Percentiles rank a stretch among this genome's conserved stretches.
Evolutionary conservation across 2,113 vertebrate genomes (phyloP).

Genomic region (Trematocara marginatum): DNA sequence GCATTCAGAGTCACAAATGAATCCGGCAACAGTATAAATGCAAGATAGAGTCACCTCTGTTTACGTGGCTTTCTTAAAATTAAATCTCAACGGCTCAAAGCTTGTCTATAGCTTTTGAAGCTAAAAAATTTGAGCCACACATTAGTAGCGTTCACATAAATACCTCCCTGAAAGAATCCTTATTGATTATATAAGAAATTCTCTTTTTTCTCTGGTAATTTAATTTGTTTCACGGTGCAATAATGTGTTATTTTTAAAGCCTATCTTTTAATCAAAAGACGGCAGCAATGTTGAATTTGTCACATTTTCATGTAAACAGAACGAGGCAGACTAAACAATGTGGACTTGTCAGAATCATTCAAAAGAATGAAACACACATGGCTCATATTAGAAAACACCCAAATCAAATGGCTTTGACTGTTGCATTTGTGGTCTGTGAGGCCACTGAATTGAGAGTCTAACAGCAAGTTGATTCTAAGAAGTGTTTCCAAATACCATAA

Average conservation of each 20-base stretch:
- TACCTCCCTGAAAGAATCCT: neutral
- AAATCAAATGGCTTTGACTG: conserved; percentile 8
- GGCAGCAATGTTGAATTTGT: conserved; percentile 59
- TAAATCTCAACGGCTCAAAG: neutral
- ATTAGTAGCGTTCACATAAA: neutral
- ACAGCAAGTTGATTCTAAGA: neutral
- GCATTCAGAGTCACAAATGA: conserved; percentile 22
- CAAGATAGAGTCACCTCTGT: neutral
- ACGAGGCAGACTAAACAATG: conserved; percentile 63
- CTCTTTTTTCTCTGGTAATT: conserved; percentile 37
- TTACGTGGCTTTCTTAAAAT: neutral
- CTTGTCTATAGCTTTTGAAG: neutral
- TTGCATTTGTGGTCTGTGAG: neutral
- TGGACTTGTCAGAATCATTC: conserved; percentile 48
- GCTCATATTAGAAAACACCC: conserved; percentile 33
- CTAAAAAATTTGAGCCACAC: neutral
- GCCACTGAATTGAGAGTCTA: neutral
- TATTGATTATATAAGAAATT: conserved; percentile 8
- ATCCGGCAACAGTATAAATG: neutral
- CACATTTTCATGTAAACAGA: conserved; percentile 62
- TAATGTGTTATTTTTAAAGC: conserved; percentile 49
- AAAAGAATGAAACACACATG: conserved; percentile 36
- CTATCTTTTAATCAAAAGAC: conserved; percentile 47
- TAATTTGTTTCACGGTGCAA: conserved; percentile 34
- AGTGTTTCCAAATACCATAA: neutral